phyloP scores from a whole-genome alignment of 2,888 invertebrate genomes.

The Tupiocoris notatus region DNA sequence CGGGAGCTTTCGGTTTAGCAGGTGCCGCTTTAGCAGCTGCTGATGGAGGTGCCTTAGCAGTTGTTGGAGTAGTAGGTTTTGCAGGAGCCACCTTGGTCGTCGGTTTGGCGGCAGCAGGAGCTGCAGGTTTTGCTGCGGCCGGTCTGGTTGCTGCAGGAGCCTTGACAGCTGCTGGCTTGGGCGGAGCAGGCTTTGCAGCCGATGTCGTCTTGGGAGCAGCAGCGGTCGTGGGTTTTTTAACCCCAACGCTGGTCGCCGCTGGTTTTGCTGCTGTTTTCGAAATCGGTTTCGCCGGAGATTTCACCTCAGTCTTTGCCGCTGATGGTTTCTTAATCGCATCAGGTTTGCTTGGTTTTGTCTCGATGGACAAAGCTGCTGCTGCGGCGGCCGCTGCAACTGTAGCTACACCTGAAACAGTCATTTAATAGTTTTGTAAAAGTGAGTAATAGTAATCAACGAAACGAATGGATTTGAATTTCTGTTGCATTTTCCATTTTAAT shows the following conservation, averaged over 20 bases:
- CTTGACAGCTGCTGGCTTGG: neutral
- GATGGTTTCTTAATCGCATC: constrained; percentile 9
- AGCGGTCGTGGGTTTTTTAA: constrained; percentile 52
- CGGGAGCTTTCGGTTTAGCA: neutral
- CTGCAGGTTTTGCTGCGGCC: constrained; percentile 5
- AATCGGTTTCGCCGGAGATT: constrained; percentile 43
- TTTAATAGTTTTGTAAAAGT: too few species aligned
- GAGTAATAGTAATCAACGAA: too few species aligned
- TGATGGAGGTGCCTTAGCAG: constrained; percentile 46
- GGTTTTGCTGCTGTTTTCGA: constrained; percentile 19
- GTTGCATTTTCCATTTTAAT: too few species aligned
- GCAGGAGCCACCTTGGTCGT: constrained; percentile 52
- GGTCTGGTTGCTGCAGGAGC: constrained; percentile 6
- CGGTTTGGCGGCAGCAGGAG: constrained; percentile 44
- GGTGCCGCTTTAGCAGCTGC: constrained; percentile 21
- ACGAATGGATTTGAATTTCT: too few species aligned
- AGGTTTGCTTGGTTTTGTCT: constrained; percentile 29
- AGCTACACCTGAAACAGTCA: constrained; percentile 13
- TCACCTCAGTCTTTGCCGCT: constrained; percentile 15
- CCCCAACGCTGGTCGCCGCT: constrained; percentile 50
- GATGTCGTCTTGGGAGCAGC: constrained; percentile 51
- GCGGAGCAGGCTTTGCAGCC: neutral
- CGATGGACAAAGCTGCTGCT: constrained; percentile 44
- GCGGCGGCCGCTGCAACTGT: constrained; percentile 43
- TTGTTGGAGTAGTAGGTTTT: constrained; percentile 52